Evolutionary conservation across 2,797 vertebrate species (phyloP).

Genomic region (Tarsius wallacei): DNA sequence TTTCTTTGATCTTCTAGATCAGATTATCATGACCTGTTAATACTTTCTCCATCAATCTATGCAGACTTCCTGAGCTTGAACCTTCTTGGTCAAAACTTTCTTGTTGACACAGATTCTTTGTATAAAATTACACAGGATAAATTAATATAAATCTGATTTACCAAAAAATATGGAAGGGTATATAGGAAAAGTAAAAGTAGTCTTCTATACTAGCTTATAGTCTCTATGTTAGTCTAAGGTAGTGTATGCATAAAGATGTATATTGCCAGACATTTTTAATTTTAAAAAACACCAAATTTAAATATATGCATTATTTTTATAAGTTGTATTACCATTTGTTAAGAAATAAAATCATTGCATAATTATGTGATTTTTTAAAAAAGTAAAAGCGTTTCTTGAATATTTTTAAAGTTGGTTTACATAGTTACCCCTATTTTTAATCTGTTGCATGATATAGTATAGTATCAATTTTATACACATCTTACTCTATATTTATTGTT

Average conservation of each 20-base stretch:
- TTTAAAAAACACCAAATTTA: neutral
- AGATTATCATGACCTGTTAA: neutral
- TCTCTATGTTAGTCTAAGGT: neutral
- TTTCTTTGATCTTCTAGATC: neutral
- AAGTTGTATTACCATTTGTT: neutral
- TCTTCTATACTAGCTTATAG: neutral
- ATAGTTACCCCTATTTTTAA: conserved; percentile 11
- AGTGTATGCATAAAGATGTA: neutral
- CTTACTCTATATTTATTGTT: conserved; percentile 19
- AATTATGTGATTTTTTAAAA: neutral
- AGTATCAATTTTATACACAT: neutral
- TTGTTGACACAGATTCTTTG: neutral
- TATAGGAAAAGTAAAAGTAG: neutral
- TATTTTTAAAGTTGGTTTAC: neutral
- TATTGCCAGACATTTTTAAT: neutral
- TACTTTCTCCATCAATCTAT: neutral
- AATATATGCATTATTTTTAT: neutral
- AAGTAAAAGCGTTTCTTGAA: neutral
- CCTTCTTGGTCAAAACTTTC: neutral
- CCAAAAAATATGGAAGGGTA: neutral
- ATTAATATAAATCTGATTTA: neutral
- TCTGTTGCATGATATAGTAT: neutral
- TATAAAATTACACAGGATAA: neutral
- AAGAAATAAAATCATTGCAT: neutral
- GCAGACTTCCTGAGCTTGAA: neutral